These are phyloP conservation scores for Antechinus flavipes DNA, from an alignment of 2,113 vertebrate genomes.

Conservation along the genomic window DNA sequence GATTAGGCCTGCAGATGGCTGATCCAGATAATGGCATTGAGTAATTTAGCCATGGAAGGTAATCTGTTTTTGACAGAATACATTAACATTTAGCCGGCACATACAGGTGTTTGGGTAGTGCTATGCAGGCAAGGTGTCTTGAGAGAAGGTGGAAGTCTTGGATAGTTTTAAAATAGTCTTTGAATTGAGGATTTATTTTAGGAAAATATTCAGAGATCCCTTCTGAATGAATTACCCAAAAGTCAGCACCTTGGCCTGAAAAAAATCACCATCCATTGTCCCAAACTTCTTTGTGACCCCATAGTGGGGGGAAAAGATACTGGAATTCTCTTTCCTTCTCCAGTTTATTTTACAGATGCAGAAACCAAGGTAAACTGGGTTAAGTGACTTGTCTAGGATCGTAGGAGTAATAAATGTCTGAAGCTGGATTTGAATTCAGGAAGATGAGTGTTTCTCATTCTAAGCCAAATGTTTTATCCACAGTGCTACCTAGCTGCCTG, in stretches of 20 bases:
- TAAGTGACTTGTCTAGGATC: neutral
- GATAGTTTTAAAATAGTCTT: constrained; percentile 47
- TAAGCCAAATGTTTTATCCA: neutral
- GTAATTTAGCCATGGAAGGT: constrained; percentile 84
- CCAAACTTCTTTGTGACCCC: neutral
- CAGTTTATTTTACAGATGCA: neutral
- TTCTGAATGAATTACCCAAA: constrained; percentile 60
- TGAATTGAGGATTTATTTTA: constrained; percentile 48
- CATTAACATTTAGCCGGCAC: constrained; percentile 83
- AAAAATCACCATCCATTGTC: constrained; percentile 37
- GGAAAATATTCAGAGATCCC: constrained; percentile 33
- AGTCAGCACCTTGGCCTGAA: constrained; percentile 46
- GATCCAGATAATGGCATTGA: constrained; percentile 80
- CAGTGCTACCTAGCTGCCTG: neutral
- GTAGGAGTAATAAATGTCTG: neutral
- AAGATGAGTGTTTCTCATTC: neutral
- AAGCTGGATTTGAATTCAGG: neutral
- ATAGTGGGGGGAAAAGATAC: neutral
- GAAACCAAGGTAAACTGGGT: neutral
- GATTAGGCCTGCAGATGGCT: constrained; percentile 86
- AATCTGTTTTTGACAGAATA: constrained; percentile 85
- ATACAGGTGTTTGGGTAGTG: constrained; percentile 79
- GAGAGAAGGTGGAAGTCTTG: constrained; percentile 42
- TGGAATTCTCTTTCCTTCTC: neutral
- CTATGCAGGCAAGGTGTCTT: neutral